phyloP scores from a whole-genome alignment of 2,113 vertebrate species.

The Ammodytes marinus region DNA sequence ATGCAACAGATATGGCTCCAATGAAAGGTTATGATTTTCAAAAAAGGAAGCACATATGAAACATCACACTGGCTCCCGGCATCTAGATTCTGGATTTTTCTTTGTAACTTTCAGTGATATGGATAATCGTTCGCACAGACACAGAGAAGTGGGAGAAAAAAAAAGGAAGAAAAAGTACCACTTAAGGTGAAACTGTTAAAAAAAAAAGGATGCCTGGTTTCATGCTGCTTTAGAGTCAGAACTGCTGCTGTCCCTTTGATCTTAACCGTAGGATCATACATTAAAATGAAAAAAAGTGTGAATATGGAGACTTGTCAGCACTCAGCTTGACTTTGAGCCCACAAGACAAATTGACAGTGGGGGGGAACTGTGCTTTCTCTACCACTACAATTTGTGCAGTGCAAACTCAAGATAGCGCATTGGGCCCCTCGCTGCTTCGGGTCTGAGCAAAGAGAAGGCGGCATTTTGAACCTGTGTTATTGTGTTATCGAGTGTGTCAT shows the following conservation, averaged over 20 bases:
- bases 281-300: conserved; percentile 45
- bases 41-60: conserved; percentile 36
- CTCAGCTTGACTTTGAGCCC: conserved; percentile 46
- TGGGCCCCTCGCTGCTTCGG: conserved; percentile 27
- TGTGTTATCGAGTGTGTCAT: conserved; percentile 33
- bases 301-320: conserved; percentile 40
- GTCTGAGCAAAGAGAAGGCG: conserved; percentile 14
- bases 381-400: neutral
- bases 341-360: conserved; percentile 44
- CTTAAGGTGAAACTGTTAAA: conserved; percentile 29
- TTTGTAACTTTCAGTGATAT: neutral
- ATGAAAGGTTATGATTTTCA: conserved; percentile 69
- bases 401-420: conserved; percentile 24
- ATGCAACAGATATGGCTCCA: conserved; percentile 68
- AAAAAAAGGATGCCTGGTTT: neutral
- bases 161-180: neutral
- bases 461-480: conserved; percentile 10
- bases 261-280: conserved; percentile 29
- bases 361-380: conserved; percentile 32
- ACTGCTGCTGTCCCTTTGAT: conserved; percentile 46
- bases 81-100: conserved; percentile 54
- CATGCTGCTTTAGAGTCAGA: conserved; percentile 30
- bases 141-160: neutral
- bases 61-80: conserved; percentile 4
- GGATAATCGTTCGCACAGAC: conserved; percentile 14